phyloP scores from a whole-genome alignment of 2,888 invertebrate genomes.

The Drosophila flavopinicola region DNA sequence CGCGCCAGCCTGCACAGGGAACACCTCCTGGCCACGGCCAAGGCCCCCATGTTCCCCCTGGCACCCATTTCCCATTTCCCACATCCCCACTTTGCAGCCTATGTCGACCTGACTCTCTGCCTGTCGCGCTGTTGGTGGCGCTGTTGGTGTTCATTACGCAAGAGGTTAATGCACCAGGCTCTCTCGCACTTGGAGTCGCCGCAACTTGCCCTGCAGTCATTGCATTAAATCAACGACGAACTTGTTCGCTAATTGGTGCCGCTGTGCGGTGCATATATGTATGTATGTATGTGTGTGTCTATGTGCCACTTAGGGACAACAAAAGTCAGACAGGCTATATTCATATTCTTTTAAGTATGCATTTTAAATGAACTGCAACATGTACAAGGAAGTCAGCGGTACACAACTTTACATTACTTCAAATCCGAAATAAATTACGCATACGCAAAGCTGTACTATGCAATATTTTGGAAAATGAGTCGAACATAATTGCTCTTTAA shows the following conservation, averaged over 20 bases:
- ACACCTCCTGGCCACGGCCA: slow-evolving; percentile 26
- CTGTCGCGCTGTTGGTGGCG: slow-evolving; percentile 72
- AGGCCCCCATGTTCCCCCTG: no score
- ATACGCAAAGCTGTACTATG: no score
- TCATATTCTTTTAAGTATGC: slow-evolving; percentile 10
- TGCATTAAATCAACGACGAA: slow-evolving; percentile 68
- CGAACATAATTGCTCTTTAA: no score
- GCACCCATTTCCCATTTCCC: slow-evolving; percentile 14
- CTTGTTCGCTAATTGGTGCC: slow-evolving; percentile 66
- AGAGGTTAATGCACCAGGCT: slow-evolving; percentile 74
- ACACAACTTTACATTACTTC: slow-evolving; percentile 7
- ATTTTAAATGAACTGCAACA: slow-evolving; percentile 4
- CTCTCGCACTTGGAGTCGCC: slow-evolving; percentile 25
- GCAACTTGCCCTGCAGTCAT: slow-evolving; percentile 56
- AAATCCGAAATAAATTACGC: no score
- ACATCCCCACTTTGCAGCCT: slow-evolving; percentile 26
- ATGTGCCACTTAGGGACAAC: slow-evolving; percentile 44
- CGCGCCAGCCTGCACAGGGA: slow-evolving; percentile 58
- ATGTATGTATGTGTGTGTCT: background rate
- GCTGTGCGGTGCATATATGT: slow-evolving; percentile 34
- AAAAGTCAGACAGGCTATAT: slow-evolving; percentile 17
- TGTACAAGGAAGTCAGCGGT: background rate
- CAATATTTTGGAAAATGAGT: no score
- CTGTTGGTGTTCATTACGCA: slow-evolving; percentile 81
- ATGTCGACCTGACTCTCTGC: slow-evolving; percentile 70